Evolutionary conservation across 2,113 vertebrate genomes (phyloP).

Genomic region (Anarhynchus alexandrinus): DNA sequence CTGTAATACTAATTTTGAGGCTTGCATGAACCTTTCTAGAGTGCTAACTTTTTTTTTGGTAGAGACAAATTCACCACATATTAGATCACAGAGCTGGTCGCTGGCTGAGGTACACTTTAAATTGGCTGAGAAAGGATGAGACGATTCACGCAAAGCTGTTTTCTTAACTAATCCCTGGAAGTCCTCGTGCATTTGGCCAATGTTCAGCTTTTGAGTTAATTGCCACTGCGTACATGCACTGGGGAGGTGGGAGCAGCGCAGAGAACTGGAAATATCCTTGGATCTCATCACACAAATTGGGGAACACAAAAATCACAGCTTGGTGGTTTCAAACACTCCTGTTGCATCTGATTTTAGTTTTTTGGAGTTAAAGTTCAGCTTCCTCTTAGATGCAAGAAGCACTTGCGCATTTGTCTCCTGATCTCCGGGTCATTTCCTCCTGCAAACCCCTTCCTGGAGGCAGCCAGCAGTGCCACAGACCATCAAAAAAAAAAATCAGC

Average conservation of each 20-base stretch:
- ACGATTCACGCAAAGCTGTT: neutral
- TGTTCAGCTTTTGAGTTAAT: neutral
- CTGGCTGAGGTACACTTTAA: neutral
- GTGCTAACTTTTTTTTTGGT: neutral
- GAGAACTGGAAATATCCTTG: neutral
- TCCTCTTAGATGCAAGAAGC: neutral
- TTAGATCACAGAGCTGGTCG: neutral
- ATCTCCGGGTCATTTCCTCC: neutral
- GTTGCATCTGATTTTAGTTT: neutral
- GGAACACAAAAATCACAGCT: neutral
- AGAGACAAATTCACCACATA: neutral
- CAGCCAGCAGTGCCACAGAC: neutral
- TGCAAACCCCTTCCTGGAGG: neutral
- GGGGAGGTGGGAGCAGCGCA: neutral
- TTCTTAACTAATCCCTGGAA: slow-evolving; percentile 7
- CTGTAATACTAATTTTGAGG: neutral
- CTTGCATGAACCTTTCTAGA: neutral
- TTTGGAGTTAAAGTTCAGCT: neutral
- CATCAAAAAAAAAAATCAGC: neutral
- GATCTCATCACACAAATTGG: neutral
- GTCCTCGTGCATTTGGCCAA: neutral
- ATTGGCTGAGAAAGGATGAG: slow-evolving; percentile 10
- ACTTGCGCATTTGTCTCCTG: neutral
- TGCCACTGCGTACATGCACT: neutral
- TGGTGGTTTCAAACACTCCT: neutral